Evolutionary conservation across 1,140 invertebrate species (phyloP).

Genomic region (Drosophila bocqueti): DNA sequence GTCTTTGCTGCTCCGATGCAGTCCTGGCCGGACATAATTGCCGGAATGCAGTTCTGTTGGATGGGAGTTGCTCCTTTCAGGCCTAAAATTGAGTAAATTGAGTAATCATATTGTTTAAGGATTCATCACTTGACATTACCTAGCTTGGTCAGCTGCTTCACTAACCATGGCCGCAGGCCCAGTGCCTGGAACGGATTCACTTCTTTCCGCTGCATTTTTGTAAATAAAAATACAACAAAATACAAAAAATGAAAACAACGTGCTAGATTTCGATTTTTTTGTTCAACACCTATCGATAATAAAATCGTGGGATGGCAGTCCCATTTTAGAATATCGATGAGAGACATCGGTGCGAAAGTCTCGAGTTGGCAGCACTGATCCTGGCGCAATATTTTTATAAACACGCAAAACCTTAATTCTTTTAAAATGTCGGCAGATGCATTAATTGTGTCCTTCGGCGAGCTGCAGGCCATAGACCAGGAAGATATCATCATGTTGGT

Average conservation of each 20-base stretch:
- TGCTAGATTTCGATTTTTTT: conserved; percentile 31
- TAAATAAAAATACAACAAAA: conserved; percentile 12
- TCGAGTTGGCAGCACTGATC: background rate
- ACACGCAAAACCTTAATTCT: background rate
- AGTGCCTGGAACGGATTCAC: conserved; percentile 70
- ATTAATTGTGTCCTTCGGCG: conserved; percentile 13
- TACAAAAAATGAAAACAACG: conserved; percentile 61
- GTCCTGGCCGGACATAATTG: conserved; percentile 93
- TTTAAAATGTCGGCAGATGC: conserved; percentile 2
- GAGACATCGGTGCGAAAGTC: background rate
- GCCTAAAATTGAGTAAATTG: conserved; percentile 86
- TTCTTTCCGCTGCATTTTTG: conserved; percentile 64
- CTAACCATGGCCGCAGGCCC: conserved; percentile 76
- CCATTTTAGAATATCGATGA: background rate
- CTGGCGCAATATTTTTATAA: conserved; percentile 30
- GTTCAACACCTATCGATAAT: conserved; percentile 8
- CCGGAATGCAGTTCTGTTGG: conserved; percentile 92
- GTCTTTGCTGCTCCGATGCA: conserved; percentile 98
- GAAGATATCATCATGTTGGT: conserved; percentile 40
- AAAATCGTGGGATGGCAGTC: background rate
- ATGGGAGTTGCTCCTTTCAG: conserved; percentile 94
- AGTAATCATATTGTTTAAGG: background rate
- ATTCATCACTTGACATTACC: conserved; percentile 40
- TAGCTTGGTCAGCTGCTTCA: conserved; percentile 76
- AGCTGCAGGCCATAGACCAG: conserved; percentile 40